These are phyloP conservation scores for Omphaloscelis lunosa DNA, from an alignment of 2,888 invertebrate species.

Conservation along the genomic window DNA sequence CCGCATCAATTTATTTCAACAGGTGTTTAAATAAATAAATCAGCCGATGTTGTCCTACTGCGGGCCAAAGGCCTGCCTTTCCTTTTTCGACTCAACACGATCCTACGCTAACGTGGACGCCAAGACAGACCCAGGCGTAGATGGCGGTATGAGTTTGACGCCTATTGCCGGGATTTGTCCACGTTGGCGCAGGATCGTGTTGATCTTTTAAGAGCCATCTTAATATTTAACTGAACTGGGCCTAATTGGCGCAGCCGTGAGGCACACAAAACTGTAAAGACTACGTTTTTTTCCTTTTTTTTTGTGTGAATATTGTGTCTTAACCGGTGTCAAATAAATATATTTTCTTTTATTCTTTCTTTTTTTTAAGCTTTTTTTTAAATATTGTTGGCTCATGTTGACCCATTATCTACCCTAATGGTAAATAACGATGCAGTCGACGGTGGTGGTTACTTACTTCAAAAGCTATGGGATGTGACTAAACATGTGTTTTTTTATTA, in stretches of 20 bases:
- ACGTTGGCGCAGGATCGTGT: background rate
- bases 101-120: background rate
- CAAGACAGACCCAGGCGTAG: background rate
- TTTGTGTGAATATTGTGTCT: background rate
- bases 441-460: background rate
- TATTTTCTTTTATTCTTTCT: background rate
- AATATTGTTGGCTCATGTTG: background rate
- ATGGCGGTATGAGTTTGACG: background rate
- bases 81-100: background rate
- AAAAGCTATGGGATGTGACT: background rate
- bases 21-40: background rate
- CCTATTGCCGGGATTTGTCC: background rate
- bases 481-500: background rate
- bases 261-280: no score
- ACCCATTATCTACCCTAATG: background rate
- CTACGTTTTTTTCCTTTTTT: no score
- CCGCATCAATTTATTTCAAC: no score
- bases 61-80: no score
- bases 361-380: background rate
- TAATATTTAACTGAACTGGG: background rate
- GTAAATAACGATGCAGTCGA: background rate
- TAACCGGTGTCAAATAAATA: background rate
- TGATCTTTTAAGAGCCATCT: background rate
- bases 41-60: no score
- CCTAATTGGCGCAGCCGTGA: no score